Base-by-base conservation (phyloP, 53 echinoderm and acorn worm species). In the Antedon mediterranea region DNA sequence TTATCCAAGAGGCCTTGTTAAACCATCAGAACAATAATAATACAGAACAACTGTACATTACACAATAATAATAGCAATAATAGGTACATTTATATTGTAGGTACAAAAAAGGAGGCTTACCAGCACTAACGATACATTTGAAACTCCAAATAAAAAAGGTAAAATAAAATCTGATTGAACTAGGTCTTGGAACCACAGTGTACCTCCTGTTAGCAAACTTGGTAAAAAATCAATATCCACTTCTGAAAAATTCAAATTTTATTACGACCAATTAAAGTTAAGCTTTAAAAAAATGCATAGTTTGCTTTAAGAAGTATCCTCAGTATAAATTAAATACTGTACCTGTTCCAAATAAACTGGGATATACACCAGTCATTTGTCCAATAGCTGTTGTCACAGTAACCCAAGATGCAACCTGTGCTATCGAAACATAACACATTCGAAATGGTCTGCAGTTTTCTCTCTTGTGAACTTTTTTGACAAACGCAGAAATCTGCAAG, bases 321-420 rank as follows among this genome's bases (percentile, higher is more conserved):
- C n/a, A n/a, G n/a, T n/a, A n/a, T n/a, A n/a, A n/a, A n/a, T n/a
- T n/a, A n/a, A n/a, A n/a, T n/a, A n/a, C n/a, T n/a, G n/a, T 79
- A 94, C 94, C 94, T 80, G 97, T 79, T 27, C 72, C 78, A 76
- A 97, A 97, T 72, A 92, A 43, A 23, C 87, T 82, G 73, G 92
- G 89, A 31, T 89, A 82, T 76, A 72, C 81, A 27, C 97, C 97
- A 3, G 97, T 86, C 97, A 97, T 97, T 76, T 97, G 97, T 43
- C 97, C 97, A 57, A 97, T 83, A 13, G 97, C 86, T 30, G 82
- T 86, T 6, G 92, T 97, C 71, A 88, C 44, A 41, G 83, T 44
- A 28, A 82, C 29, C 97, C 97, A 97, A 15, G 87, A 15, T 3
- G 77, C 73, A 33, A 78, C 34, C 73, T 92, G 92, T 72, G 81